These are phyloP conservation scores for Ageneiosus marmoratus DNA, from an alignment of 2,113 vertebrate genomes.

Conservation along the genomic window DNA sequence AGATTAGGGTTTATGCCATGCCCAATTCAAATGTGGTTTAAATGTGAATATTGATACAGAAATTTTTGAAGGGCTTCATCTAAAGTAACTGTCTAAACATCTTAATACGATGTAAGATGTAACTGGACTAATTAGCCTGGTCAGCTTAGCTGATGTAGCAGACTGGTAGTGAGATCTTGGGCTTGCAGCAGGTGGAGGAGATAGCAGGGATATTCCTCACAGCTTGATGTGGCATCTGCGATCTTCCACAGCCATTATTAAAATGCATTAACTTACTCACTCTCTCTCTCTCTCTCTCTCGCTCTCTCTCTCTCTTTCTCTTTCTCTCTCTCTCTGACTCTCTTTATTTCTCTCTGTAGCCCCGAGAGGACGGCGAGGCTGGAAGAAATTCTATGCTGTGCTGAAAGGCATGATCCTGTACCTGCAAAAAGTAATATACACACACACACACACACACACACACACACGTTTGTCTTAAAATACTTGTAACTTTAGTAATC, in stretches of 20 bases:
- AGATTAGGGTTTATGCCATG: neutral
- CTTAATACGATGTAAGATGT: neutral
- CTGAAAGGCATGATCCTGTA: constrained; percentile 95
- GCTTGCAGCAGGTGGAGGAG: constrained; percentile 4
- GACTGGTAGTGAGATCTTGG: constrained; percentile 5
- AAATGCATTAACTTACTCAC: constrained; percentile 13
- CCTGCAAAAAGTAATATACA: constrained; percentile 89
- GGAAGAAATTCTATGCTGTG: constrained; percentile 98
- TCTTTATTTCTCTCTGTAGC: constrained; percentile 68
- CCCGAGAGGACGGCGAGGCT: constrained; percentile 91
- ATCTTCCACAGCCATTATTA: constrained; percentile 24
- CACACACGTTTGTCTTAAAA: neutral
- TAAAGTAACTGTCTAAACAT: neutral
- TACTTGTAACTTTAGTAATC: too few relatives aligned
- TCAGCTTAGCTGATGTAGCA: neutral
- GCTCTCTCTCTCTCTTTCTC: neutral
- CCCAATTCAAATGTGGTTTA: neutral
- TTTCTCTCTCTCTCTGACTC: neutral
- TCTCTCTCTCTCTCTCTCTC: neutral
- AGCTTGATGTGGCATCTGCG: constrained; percentile 25
- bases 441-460: constrained; percentile 49
- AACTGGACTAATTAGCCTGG: constrained; percentile 25
- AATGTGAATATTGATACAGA: neutral
- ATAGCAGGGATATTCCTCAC: constrained; percentile 8
- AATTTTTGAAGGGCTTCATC: neutral